A percentile compares a stretch with the other conserved stretches of the same genome.
Evolutionary conservation across 2,888 invertebrate genomes (phyloP).

Genomic region (Pachymerium ferrugineum): DNA sequence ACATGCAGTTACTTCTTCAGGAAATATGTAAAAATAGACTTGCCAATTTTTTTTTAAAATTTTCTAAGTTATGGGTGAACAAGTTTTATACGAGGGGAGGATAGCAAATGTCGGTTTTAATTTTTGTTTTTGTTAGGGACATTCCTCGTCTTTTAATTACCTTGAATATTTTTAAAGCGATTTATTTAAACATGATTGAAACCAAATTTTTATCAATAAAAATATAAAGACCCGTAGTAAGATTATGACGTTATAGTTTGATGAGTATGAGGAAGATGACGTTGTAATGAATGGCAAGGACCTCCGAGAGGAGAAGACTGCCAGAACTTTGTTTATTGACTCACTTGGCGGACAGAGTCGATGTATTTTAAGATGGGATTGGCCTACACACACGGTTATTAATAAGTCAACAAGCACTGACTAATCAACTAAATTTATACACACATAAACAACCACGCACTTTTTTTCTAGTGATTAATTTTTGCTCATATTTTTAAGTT

Average conservation of each 20-base stretch:
- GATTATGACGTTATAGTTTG: background rate
- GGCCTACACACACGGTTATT: constrained; percentile 19
- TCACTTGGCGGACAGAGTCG: constrained; percentile 19
- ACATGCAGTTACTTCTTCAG: too few species aligned
- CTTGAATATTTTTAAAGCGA: too few species aligned
- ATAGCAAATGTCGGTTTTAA: too few species aligned
- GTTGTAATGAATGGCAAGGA: constrained; percentile 23
- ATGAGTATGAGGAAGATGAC: constrained; percentile 1
- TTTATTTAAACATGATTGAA: too few species aligned
- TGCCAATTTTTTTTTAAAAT: too few species aligned
- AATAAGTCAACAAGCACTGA: constrained; percentile 23
- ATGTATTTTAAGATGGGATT: constrained; percentile 24
- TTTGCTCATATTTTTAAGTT: background rate
- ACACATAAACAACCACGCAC: constrained; percentile 3
- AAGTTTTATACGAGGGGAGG: too few species aligned
- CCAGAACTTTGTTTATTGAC: constrained; percentile 27
- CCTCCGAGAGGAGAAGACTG: constrained; percentile 8
- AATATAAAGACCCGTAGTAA: too few species aligned
- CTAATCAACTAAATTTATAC: constrained; percentile 23
- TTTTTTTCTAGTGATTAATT: background rate
- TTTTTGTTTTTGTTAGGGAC: too few species aligned
- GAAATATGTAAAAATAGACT: too few species aligned
- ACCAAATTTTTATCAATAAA: too few species aligned
- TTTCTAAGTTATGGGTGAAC: too few species aligned
- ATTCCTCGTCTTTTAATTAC: too few species aligned